Base-by-base conservation (phyloP, 2,797 vertebrate species). In the Acanthurus leucopareius region DNA sequence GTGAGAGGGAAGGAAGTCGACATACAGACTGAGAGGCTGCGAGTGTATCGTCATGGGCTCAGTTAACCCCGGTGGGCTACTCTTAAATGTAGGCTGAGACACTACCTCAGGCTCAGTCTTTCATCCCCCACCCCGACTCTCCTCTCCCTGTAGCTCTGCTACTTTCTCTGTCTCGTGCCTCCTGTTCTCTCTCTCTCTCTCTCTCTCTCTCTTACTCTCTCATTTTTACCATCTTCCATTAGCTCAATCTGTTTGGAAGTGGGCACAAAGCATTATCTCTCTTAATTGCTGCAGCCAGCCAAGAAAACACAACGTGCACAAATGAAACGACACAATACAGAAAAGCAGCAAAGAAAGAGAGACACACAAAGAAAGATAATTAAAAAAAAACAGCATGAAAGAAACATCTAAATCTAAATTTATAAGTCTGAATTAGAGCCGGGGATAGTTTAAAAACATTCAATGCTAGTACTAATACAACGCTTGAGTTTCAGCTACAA, bases 31-130 rank as follows among this genome's bases (percentile, higher is more conserved):
- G 15, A 69, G 47, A 67, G 22, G 67, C 73, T 56, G 65, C 48
- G 76, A 83, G 73, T 66, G 25, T 85, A 82, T 57, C 42, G 25
- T 86, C 73, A 52, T 16, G 73, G 77, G 73, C 68, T 75, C 69
- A 10, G 66, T 84, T 89, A 90, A 90, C 80, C 84, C 75, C 49
- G 3, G 73, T 61, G 83, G 80, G 75, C 80, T 80, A 25, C 75
- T 88, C 82, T 85, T 87, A 86, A 90, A 84, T 82, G 81, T 79
- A 85, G 85, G 80, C 80, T 86, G 77, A 89, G 84, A 87, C 88
- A 49, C 73, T 42, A 84, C 81, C 80, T 87, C 77, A 47, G 83
- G 85, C 86, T 86, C 64, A 80, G 71, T 74, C 87, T 91, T 90
- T 91, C 79, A 90, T 90, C 78, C 58, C 20, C 53, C 20, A 73